Evolutionary conservation across 2,797 vertebrate genomes (phyloP).

Genomic region (Phoeniculus purpureus): DNA sequence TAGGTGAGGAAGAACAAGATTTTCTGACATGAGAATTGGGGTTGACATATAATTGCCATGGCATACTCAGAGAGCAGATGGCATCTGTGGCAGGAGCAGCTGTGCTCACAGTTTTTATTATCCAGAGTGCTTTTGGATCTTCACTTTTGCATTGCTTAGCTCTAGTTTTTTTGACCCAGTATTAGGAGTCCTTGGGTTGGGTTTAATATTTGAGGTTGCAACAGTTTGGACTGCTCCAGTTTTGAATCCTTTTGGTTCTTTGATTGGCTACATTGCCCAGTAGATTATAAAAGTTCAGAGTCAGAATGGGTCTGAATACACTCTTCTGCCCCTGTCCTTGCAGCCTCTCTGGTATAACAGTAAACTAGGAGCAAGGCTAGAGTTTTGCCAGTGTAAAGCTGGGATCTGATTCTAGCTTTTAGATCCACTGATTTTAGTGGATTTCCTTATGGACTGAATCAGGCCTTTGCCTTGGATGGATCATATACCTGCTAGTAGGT

Average conservation of each 20-base stretch:
- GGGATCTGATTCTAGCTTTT: not conserved
- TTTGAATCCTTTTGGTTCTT: not conserved
- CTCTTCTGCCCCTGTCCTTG: not conserved
- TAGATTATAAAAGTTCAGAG: not conserved
- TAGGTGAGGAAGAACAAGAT: not conserved
- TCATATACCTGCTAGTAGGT: not conserved
- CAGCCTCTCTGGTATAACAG: not conserved
- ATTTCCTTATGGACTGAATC: not conserved
- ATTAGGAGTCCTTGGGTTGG: not conserved
- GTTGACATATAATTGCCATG: not conserved
- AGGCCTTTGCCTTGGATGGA: not conserved
- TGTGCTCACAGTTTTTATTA: not conserved
- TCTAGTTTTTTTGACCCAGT: not conserved
- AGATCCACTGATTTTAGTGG: not conserved
- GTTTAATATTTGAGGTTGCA: not conserved
- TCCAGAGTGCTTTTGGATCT: not conserved
- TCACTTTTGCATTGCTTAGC: not conserved
- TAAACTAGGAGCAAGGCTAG: not conserved
- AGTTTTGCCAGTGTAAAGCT: not conserved
- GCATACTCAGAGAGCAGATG: not conserved
- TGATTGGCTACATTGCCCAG: not conserved
- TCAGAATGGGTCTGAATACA: not conserved
- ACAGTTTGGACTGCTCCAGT: not conserved
- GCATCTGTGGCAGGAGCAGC: not conserved
- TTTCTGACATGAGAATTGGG: not conserved